Base-by-base conservation (phyloP, 1,140 invertebrate species). In the Euwallacea fornicatus region DNA sequence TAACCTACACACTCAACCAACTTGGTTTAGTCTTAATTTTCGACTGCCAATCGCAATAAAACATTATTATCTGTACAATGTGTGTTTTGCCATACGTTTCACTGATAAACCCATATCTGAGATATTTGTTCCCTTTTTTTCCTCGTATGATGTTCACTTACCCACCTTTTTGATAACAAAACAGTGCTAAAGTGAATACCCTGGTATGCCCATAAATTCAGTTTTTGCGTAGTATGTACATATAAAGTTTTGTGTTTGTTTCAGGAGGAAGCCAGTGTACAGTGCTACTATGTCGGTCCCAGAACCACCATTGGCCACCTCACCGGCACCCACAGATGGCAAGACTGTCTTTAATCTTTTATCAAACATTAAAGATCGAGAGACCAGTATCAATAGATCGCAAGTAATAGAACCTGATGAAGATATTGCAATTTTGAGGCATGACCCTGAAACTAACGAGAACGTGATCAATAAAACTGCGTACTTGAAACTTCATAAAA, bases 401-500 rank as follows among this genome's bases (percentile, higher is more conserved):
- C 50, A 50, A 11, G 7, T 33, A 53, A 15, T 61, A 72, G 41
- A 67, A 50, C 42, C 46, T 46, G 65, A 72, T 62, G 73, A 75
- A 6, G 75, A 77, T 43, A 47, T 77, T 54, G 44, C 75, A 9
- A 70, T 77, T 15, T 16, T 76, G 10, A 69, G 60, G 47, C 59
- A 46, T 15, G 71, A 75, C 42, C 69, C 74, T 11, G 47, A 16
- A 8, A 73, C 70, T 7, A 70, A 69, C n/a, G 15, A 44, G 41
- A 73, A 41, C 15, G 11, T 46, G 7, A 73, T 79, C 21, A 78
- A 78, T 46, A 74, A 73, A 59, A 62, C 72, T 2, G 73, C 75
- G 15, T 79, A 79, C 60, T 66, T 74, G n/a, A 77, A 77, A 62
- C 66, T 78, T 8, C 78, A 79, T 66, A 54, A 74, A 13, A 74